These are phyloP conservation scores for Ophion ellenae DNA, from an alignment of 2,888 invertebrate species.

Conservation along the genomic window DNA sequence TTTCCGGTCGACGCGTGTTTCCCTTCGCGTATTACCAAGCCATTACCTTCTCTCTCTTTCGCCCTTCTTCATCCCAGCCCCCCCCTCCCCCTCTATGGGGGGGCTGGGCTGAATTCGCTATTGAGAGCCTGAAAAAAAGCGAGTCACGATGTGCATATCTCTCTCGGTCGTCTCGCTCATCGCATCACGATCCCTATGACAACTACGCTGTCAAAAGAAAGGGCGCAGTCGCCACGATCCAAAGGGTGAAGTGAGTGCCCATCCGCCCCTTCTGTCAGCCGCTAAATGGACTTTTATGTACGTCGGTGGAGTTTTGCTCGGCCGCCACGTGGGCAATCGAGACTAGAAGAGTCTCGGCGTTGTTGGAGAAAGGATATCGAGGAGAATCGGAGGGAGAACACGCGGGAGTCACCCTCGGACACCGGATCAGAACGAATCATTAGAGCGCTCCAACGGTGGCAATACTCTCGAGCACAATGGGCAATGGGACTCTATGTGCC, in stretches of 20 bases:
- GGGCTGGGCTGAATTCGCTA: too few species aligned
- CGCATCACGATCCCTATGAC: conserved; percentile 25
- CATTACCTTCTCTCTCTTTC: conserved; percentile 74
- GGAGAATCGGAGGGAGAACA: conserved; percentile 51
- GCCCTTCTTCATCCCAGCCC: conserved; percentile 48
- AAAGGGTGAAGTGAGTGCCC: not conserved
- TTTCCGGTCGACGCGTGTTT: conserved; percentile 81
- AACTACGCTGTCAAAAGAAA: not conserved
- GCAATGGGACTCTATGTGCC: conserved; percentile 58
- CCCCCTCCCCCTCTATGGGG: conserved; percentile 21
- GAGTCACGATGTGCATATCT: conserved; percentile 54
- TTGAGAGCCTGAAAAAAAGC: conserved; percentile 47
- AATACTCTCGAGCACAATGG: conserved; percentile 74
- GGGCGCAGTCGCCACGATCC: not conserved
- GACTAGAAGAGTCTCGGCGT: conserved; percentile 15
- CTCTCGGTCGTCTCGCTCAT: conserved; percentile 35
- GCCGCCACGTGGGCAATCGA: conserved; percentile 53
- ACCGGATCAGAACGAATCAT: conserved; percentile 83
- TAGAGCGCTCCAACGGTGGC: conserved; percentile 72
- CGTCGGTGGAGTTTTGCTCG: conserved; percentile 28
- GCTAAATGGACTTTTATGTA: not conserved
- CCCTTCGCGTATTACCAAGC: conserved; percentile 80
- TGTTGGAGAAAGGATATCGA: conserved; percentile 45
- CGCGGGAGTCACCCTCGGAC: conserved; percentile 64
- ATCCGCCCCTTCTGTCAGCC: not conserved